Conservation (phyloP, 2,797 vertebrate species). For the Leptoclinus maculatus region DNA sequence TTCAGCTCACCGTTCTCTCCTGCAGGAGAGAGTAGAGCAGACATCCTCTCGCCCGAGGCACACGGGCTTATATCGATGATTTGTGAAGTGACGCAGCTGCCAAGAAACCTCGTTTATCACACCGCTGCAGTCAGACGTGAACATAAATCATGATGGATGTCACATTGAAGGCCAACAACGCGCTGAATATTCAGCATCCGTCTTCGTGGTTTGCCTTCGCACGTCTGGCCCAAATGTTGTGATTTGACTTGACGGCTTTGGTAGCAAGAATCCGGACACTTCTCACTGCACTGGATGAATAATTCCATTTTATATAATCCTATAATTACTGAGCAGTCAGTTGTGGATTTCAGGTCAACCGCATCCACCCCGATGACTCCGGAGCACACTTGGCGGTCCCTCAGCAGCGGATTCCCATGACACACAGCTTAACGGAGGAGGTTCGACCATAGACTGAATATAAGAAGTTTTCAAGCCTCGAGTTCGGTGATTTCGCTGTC, state of each 20-base stretch:
- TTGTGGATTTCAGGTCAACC: slow-evolving; percentile 62
- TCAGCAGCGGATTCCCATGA: slow-evolving; percentile 28
- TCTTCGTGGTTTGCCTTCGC: slow-evolving; percentile 17
- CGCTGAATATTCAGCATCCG: slow-evolving; percentile 60
- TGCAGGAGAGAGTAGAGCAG: slow-evolving; percentile 15
- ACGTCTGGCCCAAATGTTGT: slow-evolving; percentile 27
- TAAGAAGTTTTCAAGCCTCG: background rate
- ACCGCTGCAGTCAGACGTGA: slow-evolving; percentile 42
- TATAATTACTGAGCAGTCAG: slow-evolving; percentile 56
- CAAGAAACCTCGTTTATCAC: slow-evolving; percentile 62
- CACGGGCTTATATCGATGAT: slow-evolving; percentile 40
- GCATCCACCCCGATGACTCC: slow-evolving; percentile 55
- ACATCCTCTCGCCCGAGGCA: slow-evolving; percentile 35
- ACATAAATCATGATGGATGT: slow-evolving; percentile 59
- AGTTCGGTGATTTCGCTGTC: too few species aligned
- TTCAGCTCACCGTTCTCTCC: slow-evolving; percentile 33
- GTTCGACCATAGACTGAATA: background rate
- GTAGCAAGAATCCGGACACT: slow-evolving; percentile 49
- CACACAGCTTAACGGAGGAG: slow-evolving; percentile 6
- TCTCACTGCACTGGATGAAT: slow-evolving; percentile 50
- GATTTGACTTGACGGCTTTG: slow-evolving; percentile 49
- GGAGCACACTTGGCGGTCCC: slow-evolving; percentile 29
- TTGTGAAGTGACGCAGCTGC: slow-evolving; percentile 56
- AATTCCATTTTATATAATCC: slow-evolving; percentile 55
- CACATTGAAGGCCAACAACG: slow-evolving; percentile 38